phyloP scores from a whole-genome alignment of 2,797 vertebrate species.

The Catamblyrhynchus diadema region DNA sequence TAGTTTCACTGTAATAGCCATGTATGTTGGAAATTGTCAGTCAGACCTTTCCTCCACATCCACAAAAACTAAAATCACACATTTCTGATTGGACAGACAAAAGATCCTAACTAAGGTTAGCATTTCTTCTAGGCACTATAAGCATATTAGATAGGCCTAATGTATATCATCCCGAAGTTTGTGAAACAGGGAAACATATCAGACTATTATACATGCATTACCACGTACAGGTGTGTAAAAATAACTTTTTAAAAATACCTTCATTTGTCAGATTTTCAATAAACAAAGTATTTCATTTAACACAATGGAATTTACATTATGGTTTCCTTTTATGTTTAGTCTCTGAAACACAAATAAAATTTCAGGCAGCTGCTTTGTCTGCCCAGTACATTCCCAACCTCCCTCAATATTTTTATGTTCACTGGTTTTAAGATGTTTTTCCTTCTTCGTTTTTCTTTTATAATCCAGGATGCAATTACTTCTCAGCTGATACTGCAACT shows the following conservation, averaged over 20 bases:
- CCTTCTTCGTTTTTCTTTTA: background rate
- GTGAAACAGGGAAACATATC: background rate
- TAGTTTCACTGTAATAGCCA: background rate
- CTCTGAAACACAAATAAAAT: background rate
- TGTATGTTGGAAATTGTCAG: background rate
- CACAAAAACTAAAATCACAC: background rate
- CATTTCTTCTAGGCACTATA: background rate
- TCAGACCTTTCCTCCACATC: background rate
- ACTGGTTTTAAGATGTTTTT: background rate
- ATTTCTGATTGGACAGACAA: background rate
- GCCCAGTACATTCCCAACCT: background rate
- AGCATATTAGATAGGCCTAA: background rate
- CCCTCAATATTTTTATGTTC: slow-evolving; percentile 2
- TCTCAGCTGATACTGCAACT: slow-evolving; percentile 49
- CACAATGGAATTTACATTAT: background rate
- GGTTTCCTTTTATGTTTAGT: background rate
- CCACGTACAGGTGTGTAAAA: background rate
- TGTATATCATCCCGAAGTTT: background rate
- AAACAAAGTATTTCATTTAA: background rate
- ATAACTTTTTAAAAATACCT: background rate
- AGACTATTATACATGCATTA: background rate
- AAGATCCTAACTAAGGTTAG: background rate
- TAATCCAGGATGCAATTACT: slow-evolving; percentile 8
- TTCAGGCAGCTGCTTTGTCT: slow-evolving; percentile 8
- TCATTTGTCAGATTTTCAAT: background rate